These are phyloP conservation scores for Orchestes rusci DNA, from an alignment of 2,888 invertebrate genomes.

Conservation along the genomic window DNA sequence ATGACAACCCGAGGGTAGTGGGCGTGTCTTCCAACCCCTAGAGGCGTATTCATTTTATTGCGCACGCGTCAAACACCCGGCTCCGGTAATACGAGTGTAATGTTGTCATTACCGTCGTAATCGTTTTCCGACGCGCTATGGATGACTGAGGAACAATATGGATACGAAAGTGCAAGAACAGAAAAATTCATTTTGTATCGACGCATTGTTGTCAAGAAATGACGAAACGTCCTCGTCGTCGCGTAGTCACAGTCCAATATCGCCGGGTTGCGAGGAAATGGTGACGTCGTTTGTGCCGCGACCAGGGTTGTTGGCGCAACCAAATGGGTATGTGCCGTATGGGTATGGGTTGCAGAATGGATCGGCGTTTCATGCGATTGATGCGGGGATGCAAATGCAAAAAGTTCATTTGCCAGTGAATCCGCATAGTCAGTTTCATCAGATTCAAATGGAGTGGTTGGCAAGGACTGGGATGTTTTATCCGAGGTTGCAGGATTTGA, in stretches of 20 bases:
- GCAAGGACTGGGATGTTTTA: conserved; percentile 87
- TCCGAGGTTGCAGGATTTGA: conserved; percentile 76
- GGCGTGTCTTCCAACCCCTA: too few species aligned
- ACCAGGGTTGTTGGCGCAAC: conserved; percentile 50
- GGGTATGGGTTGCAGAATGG: conserved; percentile 43
- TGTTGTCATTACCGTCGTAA: too few species aligned
- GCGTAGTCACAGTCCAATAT: conserved; percentile 73
- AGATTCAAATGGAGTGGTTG: conserved; percentile 83
- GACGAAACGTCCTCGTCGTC: conserved; percentile 44
- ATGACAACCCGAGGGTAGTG: too few species aligned
- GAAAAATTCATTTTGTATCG: conserved; percentile 78
- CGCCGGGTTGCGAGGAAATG: conserved; percentile 75
- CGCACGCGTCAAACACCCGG: too few species aligned
- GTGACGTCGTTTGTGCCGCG: conserved; percentile 51
- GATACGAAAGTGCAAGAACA: background rate
- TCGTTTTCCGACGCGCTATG: too few species aligned
- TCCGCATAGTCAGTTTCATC: conserved; percentile 56
- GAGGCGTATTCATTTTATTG: too few species aligned
- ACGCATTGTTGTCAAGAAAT: conserved; percentile 65
- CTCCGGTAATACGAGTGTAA: too few species aligned
- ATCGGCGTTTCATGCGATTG: conserved; percentile 51
- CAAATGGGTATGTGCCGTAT: conserved; percentile 37
- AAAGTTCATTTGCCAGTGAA: conserved; percentile 45
- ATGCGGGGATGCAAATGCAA: conserved; percentile 45
- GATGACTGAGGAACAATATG: too few species aligned